phyloP scores from a whole-genome alignment of 2,888 invertebrate genomes.

The Atrina japonica region DNA sequence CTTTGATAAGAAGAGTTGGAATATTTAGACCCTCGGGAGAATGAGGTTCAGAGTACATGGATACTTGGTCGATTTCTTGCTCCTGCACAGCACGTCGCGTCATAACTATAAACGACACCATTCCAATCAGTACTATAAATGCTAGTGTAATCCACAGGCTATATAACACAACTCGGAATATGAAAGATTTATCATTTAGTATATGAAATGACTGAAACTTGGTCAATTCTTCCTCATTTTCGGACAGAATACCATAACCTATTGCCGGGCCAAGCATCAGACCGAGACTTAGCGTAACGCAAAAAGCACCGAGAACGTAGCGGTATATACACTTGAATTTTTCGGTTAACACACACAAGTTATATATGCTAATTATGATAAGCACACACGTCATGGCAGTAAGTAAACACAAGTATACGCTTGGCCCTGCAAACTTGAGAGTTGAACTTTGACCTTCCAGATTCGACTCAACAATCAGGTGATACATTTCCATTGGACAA shows the following conservation, averaged over 20 bases:
- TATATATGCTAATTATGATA: constrained; percentile 58
- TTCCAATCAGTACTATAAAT: constrained; percentile 39
- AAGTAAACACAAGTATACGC: constrained; percentile 64
- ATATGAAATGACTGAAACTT: constrained; percentile 46
- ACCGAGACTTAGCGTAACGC: constrained; percentile 43
- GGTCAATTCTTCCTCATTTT: constrained; percentile 35
- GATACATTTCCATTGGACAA: constrained; percentile 70
- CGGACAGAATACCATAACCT: constrained; percentile 58
- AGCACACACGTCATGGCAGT: constrained; percentile 59
- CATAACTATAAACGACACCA: constrained; percentile 45
- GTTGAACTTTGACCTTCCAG: constrained; percentile 15
- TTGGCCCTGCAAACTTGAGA: constrained; percentile 60
- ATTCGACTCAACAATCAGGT: constrained; percentile 55
- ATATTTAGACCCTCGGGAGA: constrained; percentile 59
- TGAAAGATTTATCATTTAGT: constrained; percentile 54
- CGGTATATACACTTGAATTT: constrained; percentile 28
- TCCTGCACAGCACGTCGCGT: constrained; percentile 35
- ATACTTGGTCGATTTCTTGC: constrained; percentile 39
- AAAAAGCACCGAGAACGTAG: constrained; percentile 13
- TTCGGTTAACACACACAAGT: constrained; percentile 36
- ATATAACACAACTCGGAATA: constrained; percentile 56
- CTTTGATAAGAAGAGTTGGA: constrained; percentile 59
- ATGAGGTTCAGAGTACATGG: constrained; percentile 54
- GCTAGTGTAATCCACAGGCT: constrained; percentile 48
- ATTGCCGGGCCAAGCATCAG: constrained; percentile 52